phyloP scores from a whole-genome alignment of 2,797 vertebrate genomes.

The Momotus momota region DNA sequence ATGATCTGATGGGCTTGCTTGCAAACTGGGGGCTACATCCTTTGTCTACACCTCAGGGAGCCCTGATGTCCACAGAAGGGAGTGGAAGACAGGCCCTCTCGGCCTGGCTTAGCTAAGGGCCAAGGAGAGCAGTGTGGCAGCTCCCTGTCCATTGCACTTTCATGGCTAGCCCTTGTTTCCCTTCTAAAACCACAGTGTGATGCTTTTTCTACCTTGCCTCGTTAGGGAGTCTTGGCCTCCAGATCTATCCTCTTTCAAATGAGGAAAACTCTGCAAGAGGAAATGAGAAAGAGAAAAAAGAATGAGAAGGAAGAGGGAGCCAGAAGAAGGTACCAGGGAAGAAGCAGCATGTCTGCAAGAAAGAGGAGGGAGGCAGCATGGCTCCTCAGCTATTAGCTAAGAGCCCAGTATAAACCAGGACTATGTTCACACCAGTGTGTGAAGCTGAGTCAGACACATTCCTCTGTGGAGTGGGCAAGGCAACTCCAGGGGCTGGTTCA shows the following conservation, averaged over 20 bases:
- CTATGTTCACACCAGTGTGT: background rate
- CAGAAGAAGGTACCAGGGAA: background rate
- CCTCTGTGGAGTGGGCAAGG: background rate
- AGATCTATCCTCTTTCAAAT: background rate
- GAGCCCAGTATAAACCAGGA: background rate
- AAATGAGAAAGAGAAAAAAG: background rate
- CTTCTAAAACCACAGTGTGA: background rate
- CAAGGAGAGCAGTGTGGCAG: background rate
- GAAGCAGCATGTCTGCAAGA: background rate
- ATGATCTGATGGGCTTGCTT: background rate
- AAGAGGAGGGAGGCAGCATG: background rate
- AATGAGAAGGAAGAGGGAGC: background rate
- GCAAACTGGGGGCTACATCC: background rate
- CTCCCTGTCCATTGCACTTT: background rate
- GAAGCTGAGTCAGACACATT: constrained; percentile 44
- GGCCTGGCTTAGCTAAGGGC: background rate
- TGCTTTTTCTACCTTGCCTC: background rate
- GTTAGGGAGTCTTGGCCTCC: background rate
- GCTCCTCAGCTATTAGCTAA: background rate
- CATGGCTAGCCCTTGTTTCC: background rate
- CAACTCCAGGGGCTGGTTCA: background rate
- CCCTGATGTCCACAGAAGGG: background rate
- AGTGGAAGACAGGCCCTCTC: background rate
- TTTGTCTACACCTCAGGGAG: background rate
- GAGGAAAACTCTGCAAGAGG: background rate